Evolutionary conservation across 2,797 vertebrate species (phyloP).

Genomic region (Propithecus perrieri): DNA sequence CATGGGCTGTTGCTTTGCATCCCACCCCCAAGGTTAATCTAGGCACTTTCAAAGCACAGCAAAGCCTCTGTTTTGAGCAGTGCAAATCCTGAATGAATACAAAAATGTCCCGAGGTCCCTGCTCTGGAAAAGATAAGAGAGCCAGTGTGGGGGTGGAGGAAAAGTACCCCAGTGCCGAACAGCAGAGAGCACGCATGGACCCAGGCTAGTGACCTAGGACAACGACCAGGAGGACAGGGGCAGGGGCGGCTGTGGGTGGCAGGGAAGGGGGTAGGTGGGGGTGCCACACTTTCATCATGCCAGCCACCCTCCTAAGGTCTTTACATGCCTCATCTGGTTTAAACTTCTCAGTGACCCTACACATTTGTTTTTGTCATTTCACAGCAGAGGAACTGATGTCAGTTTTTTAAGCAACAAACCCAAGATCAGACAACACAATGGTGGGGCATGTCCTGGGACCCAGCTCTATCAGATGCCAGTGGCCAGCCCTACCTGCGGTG

Average conservation of each 20-base stretch:
- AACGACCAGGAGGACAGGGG: not conserved
- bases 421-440: not conserved
- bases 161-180: not conserved
- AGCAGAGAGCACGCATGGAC: not conserved
- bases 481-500: accelerated
- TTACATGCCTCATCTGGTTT: not conserved
- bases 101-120: not conserved
- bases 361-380: not conserved
- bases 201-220: not conserved
- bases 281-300: too few relatives aligned
- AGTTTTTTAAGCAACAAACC: slow-evolving; percentile 2
- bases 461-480: not conserved
- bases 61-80: not conserved
- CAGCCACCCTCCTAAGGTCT: not conserved
- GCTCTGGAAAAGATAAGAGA: not conserved
- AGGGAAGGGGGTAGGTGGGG: accelerated
- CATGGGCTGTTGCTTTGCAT: not conserved
- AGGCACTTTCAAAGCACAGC: not conserved
- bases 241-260: too few relatives aligned
- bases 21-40: not conserved
- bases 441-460: not conserved
- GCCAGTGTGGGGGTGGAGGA: not conserved
- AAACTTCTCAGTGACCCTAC: not conserved
- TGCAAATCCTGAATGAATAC: not conserved
- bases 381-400: slow-evolving; percentile 32